These are phyloP conservation scores for Heliothis virescens DNA, from an alignment of 1,140 invertebrate species.

Conservation along the genomic window DNA sequence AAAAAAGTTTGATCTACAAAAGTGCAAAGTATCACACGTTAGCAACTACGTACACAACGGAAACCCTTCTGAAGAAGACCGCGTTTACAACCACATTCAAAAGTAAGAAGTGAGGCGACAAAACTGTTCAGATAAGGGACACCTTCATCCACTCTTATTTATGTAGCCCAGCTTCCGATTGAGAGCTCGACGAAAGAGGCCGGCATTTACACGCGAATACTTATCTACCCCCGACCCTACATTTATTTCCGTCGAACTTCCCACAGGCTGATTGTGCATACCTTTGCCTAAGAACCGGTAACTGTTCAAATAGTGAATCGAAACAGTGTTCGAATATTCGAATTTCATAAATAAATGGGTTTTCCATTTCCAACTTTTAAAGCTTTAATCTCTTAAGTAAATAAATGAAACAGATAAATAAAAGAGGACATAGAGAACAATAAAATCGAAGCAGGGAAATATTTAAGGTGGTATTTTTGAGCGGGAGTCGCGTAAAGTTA, in stretches of 20 bases:
- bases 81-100: slow-evolving; percentile 59
- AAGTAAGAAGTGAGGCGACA: slow-evolving; percentile 67
- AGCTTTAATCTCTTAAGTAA: slow-evolving; percentile 70
- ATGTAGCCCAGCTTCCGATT: slow-evolving; percentile 82
- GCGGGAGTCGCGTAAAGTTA: slow-evolving; percentile 77
- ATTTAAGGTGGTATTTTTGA: slow-evolving; percentile 77
- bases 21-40: not conserved
- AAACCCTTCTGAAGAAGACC: slow-evolving; percentile 21
- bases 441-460: slow-evolving; percentile 80
- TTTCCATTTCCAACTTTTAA: not conserved
- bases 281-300: slow-evolving; percentile 52
- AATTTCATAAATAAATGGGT: not conserved
- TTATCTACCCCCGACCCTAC: slow-evolving; percentile 82
- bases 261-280: slow-evolving; percentile 72
- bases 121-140: slow-evolving; percentile 71
- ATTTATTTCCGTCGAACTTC: slow-evolving; percentile 81
- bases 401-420: slow-evolving; percentile 82
- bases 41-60: not conserved
- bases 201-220: slow-evolving; percentile 71
- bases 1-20: not conserved
- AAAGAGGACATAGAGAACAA: slow-evolving; percentile 75
- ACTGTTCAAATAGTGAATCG: slow-evolving; percentile 1
- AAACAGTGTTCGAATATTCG: slow-evolving; percentile 17
- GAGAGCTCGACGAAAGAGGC: slow-evolving; percentile 71
- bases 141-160: slow-evolving; percentile 82